phyloP scores from a whole-genome alignment of 2,113 vertebrate species.

The Antigone vipio region DNA sequence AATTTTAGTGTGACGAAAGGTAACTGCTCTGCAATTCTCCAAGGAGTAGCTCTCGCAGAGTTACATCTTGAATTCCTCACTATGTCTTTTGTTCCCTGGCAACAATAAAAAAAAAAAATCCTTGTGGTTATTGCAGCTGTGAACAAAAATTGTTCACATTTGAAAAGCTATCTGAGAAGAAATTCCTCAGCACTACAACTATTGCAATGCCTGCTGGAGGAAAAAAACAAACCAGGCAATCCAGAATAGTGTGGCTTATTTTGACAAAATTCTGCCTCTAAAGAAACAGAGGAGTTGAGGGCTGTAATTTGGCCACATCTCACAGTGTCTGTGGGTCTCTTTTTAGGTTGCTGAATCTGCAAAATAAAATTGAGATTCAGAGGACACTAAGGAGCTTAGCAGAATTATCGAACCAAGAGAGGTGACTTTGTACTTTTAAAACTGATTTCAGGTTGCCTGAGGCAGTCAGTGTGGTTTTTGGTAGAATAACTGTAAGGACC shows the following conservation, averaged over 20 bases:
- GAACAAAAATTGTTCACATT: not conserved
- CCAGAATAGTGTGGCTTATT: not conserved
- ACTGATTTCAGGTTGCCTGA: not conserved
- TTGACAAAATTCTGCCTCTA: not conserved
- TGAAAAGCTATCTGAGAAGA: not conserved
- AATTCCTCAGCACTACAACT: not conserved
- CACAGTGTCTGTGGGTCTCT: not conserved
- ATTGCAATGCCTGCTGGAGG: not conserved
- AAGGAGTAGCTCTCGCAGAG: not conserved
- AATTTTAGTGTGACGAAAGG: not conserved
- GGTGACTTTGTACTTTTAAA: not conserved
- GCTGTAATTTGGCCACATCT: not conserved
- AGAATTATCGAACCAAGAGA: not conserved
- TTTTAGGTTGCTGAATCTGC: not conserved
- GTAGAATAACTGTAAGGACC: not conserved
- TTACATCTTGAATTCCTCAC: not conserved
- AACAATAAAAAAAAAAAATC: not conserved
- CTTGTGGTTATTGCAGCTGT: not conserved
- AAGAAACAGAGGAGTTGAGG: not conserved
- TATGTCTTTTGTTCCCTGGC: not conserved
- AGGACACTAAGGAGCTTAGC: not conserved
- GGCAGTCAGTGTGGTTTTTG: not conserved
- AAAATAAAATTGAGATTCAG: not conserved
- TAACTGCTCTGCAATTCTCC: not conserved
- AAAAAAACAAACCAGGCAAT: not conserved